Evolutionary conservation across 2,888 invertebrate species (phyloP).

Genomic region (Hydrotaea cyrtoneurina): DNA sequence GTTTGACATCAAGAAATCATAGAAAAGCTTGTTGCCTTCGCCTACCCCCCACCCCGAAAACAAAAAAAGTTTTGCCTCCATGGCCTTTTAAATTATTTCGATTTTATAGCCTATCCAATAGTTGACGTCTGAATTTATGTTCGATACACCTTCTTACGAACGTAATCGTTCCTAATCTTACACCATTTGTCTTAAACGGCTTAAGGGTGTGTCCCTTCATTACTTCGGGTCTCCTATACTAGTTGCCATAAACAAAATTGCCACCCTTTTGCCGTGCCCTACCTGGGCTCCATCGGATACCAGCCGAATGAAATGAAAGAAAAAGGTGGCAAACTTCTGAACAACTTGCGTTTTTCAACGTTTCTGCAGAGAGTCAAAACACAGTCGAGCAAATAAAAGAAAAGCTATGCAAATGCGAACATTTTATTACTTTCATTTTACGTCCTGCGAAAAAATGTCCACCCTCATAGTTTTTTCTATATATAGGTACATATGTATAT

Average conservation of each 20-base stretch:
- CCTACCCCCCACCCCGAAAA: too few species aligned
- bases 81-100: not conserved
- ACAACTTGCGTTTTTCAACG: not conserved
- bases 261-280: slow-evolving; percentile 16
- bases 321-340: not conserved
- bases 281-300: not conserved
- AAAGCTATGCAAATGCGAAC: slow-evolving; percentile 17
- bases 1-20: too few species aligned
- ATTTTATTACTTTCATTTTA: slow-evolving; percentile 18
- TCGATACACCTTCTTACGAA: not conserved
- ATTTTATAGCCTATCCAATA: not conserved
- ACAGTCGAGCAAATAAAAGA: not conserved
- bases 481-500: too few species aligned
- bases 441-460: not conserved
- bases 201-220: not conserved
- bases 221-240: not conserved
- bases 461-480: too few species aligned
- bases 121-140: slow-evolving; percentile 9
- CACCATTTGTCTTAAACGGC: slow-evolving; percentile 12
- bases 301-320: not conserved
- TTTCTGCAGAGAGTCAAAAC: not conserved
- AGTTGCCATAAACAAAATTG: slow-evolving; percentile 24
- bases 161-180: not conserved
- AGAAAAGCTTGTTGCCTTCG: too few species aligned
- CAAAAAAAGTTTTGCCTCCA: too few species aligned